Conservation (phyloP, 2,113 vertebrate species). For the Pseudorasbora parva region DNA sequence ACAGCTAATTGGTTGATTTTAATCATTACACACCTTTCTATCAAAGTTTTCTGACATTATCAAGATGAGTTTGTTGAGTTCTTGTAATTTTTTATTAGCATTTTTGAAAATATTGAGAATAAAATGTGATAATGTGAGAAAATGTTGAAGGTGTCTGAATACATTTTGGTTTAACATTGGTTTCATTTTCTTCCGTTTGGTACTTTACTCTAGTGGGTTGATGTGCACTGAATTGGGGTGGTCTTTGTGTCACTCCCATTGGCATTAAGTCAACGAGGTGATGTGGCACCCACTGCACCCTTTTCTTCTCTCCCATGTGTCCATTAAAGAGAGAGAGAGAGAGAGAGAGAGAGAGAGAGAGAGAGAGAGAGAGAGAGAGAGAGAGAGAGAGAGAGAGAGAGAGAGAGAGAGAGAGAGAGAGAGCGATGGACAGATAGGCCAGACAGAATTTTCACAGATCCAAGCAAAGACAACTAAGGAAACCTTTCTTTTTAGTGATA, state of each 20-base stretch:
- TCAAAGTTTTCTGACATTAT: no score
- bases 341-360: neutral
- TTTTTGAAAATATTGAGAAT: no score
- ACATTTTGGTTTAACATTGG: neutral
- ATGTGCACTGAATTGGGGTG: slow-evolving; percentile 39
- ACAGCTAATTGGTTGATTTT: no score
- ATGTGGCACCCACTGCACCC: slow-evolving; percentile 24
- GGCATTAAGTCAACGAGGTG: slow-evolving; percentile 26
- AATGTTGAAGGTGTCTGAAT: no score
- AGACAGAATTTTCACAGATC: neutral
- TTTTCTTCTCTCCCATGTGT: neutral
- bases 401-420: neutral
- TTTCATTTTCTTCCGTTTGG: neutral
- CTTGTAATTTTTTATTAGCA: no score
- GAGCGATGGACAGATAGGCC: neutral
- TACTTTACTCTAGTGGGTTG: neutral
- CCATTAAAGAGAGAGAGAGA: neutral
- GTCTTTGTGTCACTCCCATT: slow-evolving; percentile 40
- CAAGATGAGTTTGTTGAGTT: no score
- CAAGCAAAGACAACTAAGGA: neutral
- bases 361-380: neutral
- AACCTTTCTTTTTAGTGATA: no score
- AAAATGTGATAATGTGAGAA: no score
- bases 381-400: neutral
- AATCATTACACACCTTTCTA: no score